phyloP scores from a whole-genome alignment of 2,888 invertebrate species.

The Lasioglossum lativentre region DNA sequence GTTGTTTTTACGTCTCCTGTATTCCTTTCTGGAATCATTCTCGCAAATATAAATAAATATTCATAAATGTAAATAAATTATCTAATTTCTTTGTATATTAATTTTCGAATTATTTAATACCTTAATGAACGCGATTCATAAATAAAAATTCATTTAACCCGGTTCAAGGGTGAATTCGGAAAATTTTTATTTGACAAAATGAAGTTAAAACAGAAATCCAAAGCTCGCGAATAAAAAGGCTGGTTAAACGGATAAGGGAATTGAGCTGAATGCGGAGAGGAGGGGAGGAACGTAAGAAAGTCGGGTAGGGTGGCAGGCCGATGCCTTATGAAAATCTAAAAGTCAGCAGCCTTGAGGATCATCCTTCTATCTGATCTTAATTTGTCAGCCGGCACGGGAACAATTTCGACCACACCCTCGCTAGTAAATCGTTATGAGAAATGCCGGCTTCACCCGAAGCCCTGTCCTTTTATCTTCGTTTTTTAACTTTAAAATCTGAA shows the following conservation, averaged over 20 bases:
- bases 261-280: slow-evolving; percentile 67
- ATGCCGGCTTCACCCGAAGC: slow-evolving; percentile 34
- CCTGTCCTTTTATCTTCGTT: not conserved
- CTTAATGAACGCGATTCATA: no score
- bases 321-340: slow-evolving; percentile 80
- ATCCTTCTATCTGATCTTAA: slow-evolving; percentile 83
- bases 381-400: slow-evolving; percentile 79
- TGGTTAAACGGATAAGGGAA: slow-evolving; percentile 78
- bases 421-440: slow-evolving; percentile 68
- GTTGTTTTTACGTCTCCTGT: no score
- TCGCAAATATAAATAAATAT: no score
- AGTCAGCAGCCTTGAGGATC: slow-evolving; percentile 82
- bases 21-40: no score
- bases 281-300: slow-evolving; percentile 44
- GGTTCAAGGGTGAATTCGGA: not conserved
- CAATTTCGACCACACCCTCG: slow-evolving; percentile 70
- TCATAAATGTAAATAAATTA: no score
- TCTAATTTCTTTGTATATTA: no score
- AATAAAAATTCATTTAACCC: no score
- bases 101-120: no score
- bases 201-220: not conserved
- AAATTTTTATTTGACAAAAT: slow-evolving; percentile 2
- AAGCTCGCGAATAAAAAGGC: slow-evolving; percentile 31
- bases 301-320: slow-evolving; percentile 55
- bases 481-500: not conserved